Evolutionary conservation across 2,113 vertebrate genomes (phyloP), one percentile per base, ranked within the genome.

Genomic region (Lepus timidus): DNA sequence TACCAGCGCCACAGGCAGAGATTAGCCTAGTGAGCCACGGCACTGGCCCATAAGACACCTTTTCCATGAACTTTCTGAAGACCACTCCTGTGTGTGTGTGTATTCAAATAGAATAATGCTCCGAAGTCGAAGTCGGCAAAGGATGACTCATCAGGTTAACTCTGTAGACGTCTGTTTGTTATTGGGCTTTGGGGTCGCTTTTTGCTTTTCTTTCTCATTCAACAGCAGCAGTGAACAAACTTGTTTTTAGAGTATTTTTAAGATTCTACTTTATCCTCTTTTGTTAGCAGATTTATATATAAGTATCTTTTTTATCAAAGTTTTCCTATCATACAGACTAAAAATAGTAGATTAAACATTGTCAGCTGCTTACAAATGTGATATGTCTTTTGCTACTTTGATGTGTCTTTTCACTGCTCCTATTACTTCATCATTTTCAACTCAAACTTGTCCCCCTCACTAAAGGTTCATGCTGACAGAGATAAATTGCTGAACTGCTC

Each of bases 401-500:
- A 85, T 23, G 16, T 93, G 11, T 23, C 95, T 94, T 70, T 92
- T 81, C 44, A 58, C 19, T 58, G 19, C 44, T 44, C 44, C 44
- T 44, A 58, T 85, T 86, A 84, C 33, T 75, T 93, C n/a, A 64
- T 74, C 16, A 75, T 88, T 95, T 67, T 92, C 33, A 94, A 86
- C 33, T 94, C 74, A 88, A 80, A 92, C 68, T 91, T 82, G 27
- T 20, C 6, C 23, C 29, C 14, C 68, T 79, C 62, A 62, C 49
- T 64, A 83, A 92, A 80, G 39, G 31, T 36, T 94, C 36, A 44
- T 44, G 58, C 44, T 75, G 70, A 94, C 65, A 39, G 79, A 94
- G 79, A 96, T 88, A 94, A 91, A 94, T 86, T 83, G 71, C 65
- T 87, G 67, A 94, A 52, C 27, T 61, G n/a, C 89, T 89, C 55